phyloP scores from a whole-genome alignment of 2,888 invertebrate genomes.

The Tinea pellionella region DNA sequence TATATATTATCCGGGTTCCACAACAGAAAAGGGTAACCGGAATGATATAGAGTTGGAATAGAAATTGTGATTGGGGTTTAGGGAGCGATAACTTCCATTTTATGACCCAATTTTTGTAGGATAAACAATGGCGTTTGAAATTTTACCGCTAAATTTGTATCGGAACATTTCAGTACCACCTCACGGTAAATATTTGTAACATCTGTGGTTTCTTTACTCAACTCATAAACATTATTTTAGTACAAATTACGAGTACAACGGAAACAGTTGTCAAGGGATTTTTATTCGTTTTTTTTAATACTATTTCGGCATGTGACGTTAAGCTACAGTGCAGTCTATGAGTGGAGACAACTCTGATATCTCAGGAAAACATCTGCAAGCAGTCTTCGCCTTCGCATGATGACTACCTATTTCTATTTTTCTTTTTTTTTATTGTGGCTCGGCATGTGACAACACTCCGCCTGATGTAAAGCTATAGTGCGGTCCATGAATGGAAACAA shows the following conservation, averaged over 20 bases:
- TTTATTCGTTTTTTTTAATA: no score
- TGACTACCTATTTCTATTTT: no score
- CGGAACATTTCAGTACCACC: not conserved
- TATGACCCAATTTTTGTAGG: conserved; percentile 58
- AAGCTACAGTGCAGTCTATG: no score
- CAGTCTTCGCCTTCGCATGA: no score
- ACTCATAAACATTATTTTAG: not conserved
- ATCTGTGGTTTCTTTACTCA: not conserved
- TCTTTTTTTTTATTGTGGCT: no score
- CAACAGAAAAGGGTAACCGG: conserved; percentile 19
- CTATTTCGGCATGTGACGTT: no score
- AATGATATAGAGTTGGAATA: conserved; percentile 44
- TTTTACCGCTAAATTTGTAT: conserved; percentile 22
- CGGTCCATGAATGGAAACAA: no score
- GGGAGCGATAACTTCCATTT: conserved; percentile 57
- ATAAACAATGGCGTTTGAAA: conserved; percentile 59
- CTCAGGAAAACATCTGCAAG: no score
- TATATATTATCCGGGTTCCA: conserved; percentile 10
- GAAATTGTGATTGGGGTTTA: conserved; percentile 58
- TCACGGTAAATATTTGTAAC: not conserved
- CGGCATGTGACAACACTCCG: no score
- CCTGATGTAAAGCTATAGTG: no score
- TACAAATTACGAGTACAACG: not conserved
- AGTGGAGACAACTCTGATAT: no score
- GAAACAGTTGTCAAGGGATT: no score